Evolutionary conservation across 2,888 invertebrate genomes (phyloP), one percentile per base, ranked within the genome.

Genomic region (Capitulum mitella): DNA sequence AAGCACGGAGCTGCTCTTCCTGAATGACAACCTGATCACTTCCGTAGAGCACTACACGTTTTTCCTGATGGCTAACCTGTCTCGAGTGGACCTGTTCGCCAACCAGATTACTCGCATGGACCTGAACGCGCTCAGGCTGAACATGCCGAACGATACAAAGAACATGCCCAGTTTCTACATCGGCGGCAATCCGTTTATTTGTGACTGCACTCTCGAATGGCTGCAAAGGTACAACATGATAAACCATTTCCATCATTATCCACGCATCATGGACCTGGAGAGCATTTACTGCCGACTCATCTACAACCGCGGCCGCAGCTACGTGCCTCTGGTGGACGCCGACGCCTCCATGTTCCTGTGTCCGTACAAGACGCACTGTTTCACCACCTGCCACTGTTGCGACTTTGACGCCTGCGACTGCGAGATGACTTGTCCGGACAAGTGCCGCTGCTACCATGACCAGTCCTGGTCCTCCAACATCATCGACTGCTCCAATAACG

Each of bases 121-220:
- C 79, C 83, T 85, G 82, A 85, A 85, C 81, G 84, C 86, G 0
- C 82, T 86, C 90, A 80, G 84, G 64, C 80, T 84, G 77, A 90
- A 91, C n/a, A 89, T 91, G 79, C 91, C 93, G 83, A 90, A 92
- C 32, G 88, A 89, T 81, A 91, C 91, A 80, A 91, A 90, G 85
- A 88, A 90, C 43, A 88, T 93, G 80, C 92, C 93, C 10, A 92
- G 93, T 86, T 93, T 94, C 85, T 92, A 92, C 85, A 91, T 95
- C 81, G 93, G 92, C 77, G 92, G 92, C 82, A 95, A 95, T 86
- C 93, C 94, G 79, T 91, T 93, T 84, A 90, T 92, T 84, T 95
- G 95, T 87, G 93, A 94, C 86, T 95, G 94, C 85, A 92, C 92
- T 80, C 93, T 95, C 93, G 93, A 93, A 85, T 95, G 94, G 95